Evolutionary conservation across 2,113 vertebrate species (phyloP), one percentile per base, ranked within the genome.

Genomic region (Plectropomus leopardus): DNA sequence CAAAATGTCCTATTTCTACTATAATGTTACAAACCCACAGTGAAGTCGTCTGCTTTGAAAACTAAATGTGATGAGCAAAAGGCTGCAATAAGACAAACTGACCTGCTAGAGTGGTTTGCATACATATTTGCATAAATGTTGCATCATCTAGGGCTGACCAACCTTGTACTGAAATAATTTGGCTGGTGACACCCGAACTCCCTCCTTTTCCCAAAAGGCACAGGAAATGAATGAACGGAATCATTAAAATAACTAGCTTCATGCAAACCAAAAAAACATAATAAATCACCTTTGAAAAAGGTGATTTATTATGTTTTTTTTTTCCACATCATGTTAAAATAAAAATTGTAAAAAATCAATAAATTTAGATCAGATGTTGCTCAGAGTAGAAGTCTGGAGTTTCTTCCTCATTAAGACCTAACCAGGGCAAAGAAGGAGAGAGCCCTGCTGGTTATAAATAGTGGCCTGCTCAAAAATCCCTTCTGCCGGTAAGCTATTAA

Each of bases 401-500:
- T 45, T 72, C n/a, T 19, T 45, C 24, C 71, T 68, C 48, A 61
- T 68, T 72, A 58, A 55, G 28, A 42, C 23, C 26, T 32, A 73
- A 82, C 72, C 57, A 44, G 68, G 73, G 28, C 34, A 78, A 40
- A n/a, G 69, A 21, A 14, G 44, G 57, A 70, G 15, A 68, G 40
- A 67, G 58, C 36, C 54, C 53, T 36, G 30, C n/a, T 30, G 19
- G 83, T 61, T 89, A 89, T 81, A 80, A 89, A 90, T 89, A 89
- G 66, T 11, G 34, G 17, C 26, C 64, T 47, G 30, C 72, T 76
- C 60, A 59, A 77, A 80, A 76, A 75, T 73, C 83, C 54, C 57
- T 54, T 76, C 84, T 78, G 85, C 88, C 23, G 58, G 72, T 82
- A 88, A 83, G 69, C 78, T 76, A 51, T 93, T 89, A 89, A 92